These are phyloP conservation scores for Teleogryllus oceanicus DNA, from an alignment of 2,888 invertebrate genomes.

Conservation along the genomic window DNA sequence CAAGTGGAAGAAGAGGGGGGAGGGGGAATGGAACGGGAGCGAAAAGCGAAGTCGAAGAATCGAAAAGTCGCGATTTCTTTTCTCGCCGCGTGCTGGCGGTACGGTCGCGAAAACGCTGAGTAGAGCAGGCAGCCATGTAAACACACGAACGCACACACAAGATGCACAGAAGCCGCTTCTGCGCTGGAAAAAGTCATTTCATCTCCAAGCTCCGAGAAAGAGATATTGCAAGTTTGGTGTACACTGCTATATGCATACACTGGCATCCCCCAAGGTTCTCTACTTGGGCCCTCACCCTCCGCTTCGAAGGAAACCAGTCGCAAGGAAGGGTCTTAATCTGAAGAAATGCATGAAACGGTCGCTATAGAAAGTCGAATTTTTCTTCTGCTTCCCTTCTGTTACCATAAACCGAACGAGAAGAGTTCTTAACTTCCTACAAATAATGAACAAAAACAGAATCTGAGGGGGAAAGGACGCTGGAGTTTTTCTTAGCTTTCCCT, in stretches of 20 bases:
- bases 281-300: no score
- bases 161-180: neutral
- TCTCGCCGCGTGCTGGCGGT: neutral
- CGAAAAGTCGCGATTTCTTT: neutral
- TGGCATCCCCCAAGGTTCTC: no score
- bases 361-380: no score
- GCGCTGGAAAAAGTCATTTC: slow-evolving; percentile 2
- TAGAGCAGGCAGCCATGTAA: slow-evolving; percentile 1
- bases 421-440: no score
- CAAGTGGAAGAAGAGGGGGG: neutral
- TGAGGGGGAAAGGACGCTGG: no score
- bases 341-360: no score
- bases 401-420: no score
- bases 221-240: neutral
- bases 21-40: neutral
- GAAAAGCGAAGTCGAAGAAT: slow-evolving; percentile 18
- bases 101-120: neutral
- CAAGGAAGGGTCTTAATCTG: no score
- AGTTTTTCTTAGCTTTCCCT: no score
- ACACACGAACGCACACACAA: slow-evolving; percentile 8
- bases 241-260: neutral
- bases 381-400: no score
- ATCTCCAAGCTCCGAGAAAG: neutral
- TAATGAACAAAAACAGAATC: no score
- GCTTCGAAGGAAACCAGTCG: no score